phyloP scores from a whole-genome alignment of 2,797 vertebrate genomes.

The Microctenopoma stevenorrisi region DNA sequence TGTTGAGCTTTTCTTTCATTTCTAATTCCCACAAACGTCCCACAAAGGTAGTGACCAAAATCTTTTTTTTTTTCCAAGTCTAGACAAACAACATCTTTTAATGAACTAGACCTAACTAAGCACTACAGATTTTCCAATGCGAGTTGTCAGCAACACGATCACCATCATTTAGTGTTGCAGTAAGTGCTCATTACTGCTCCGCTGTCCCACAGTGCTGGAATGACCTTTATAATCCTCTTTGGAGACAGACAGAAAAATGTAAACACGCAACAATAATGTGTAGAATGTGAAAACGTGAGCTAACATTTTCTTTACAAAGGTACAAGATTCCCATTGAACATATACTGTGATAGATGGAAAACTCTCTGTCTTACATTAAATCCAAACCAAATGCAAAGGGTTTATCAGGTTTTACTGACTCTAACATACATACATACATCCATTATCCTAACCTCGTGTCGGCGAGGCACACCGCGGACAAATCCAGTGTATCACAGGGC shows the following conservation, averaged over 20 bases:
- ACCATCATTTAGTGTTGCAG: not conserved
- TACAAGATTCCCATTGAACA: too few relatives aligned
- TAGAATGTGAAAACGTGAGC: too few relatives aligned
- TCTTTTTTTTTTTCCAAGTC: constrained; percentile 6
- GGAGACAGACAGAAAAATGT: not conserved
- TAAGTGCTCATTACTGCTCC: not conserved
- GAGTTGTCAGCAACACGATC: not conserved
- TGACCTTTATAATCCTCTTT: not conserved
- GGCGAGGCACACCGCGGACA: too few relatives aligned
- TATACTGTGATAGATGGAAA: too few relatives aligned
- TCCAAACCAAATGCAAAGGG: too few relatives aligned
- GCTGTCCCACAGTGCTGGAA: not conserved
- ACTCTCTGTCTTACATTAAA: too few relatives aligned
- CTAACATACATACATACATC: too few relatives aligned
- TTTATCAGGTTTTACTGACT: too few relatives aligned
- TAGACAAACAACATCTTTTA: constrained; percentile 13
- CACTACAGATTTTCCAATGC: constrained; percentile 7
- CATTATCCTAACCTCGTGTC: too few relatives aligned
- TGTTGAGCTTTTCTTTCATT: constrained; percentile 25
- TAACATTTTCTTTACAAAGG: too few relatives aligned
- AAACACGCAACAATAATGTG: too few relatives aligned
- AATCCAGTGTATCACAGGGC: too few relatives aligned
- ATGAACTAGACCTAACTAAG: not conserved
- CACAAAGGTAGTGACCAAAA: constrained; percentile 20
- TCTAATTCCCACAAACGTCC: constrained; percentile 3